phyloP scores from a whole-genome alignment of 2,113 vertebrate species.

The Thalassarche chlororhynchos region DNA sequence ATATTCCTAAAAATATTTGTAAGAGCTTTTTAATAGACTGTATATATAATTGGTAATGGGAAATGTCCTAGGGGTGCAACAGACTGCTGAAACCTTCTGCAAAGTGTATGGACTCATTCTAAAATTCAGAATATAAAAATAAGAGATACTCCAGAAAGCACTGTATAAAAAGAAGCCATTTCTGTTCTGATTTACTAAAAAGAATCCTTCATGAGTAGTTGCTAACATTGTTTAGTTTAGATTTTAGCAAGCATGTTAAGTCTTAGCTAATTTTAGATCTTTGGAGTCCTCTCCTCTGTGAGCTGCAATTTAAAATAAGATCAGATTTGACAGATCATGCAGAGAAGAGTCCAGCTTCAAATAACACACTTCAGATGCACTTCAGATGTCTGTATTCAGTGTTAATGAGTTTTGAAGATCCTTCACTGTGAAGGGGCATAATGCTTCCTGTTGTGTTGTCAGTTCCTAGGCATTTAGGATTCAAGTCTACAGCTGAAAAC shows the following conservation, averaged over 20 bases:
- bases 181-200: background rate
- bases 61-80: background rate
- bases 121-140: background rate
- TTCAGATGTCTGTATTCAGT: constrained; percentile 51
- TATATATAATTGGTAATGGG: background rate
- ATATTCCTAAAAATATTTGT: background rate
- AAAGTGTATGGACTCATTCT: background rate
- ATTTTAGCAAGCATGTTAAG: constrained; percentile 19
- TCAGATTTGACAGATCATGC: constrained; percentile 48
- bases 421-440: constrained; percentile 26
- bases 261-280: constrained; percentile 39
- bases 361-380: constrained; percentile 23
- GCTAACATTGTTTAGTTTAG: background rate
- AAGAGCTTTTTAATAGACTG: background rate
- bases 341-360: constrained; percentile 52
- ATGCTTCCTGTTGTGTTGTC: constrained; percentile 51
- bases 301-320: constrained; percentile 50
- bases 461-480: constrained; percentile 24
- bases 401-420: constrained; percentile 61
- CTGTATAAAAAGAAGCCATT: background rate
- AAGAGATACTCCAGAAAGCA: background rate
- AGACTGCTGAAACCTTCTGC: background rate
- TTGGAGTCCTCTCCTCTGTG: constrained; percentile 18
- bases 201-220: background rate
- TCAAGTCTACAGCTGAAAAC: constrained; percentile 1